Evolutionary conservation across 1,140 invertebrate species (phyloP).

Genomic region (Anthonomus grandis): DNA sequence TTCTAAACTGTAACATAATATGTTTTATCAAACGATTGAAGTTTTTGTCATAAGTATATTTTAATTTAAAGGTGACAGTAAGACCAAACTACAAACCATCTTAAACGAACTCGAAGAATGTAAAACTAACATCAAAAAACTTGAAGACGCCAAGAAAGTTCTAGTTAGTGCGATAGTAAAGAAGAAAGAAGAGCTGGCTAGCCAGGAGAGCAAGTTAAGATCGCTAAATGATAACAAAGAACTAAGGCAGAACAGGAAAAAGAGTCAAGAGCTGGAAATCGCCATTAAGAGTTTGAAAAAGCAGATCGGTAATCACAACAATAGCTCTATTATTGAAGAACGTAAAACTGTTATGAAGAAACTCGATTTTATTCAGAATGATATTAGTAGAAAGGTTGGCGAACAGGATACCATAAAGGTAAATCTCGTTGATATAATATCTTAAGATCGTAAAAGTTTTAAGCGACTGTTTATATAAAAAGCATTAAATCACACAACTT

Average conservation of each 20-base stretch:
- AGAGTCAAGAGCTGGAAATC: conserved; percentile 46
- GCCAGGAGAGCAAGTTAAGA: conserved; percentile 29
- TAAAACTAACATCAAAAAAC: conserved; percentile 19
- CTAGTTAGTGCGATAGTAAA: conserved; percentile 27
- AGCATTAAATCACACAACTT: too few relatives aligned
- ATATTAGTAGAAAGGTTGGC: conserved; percentile 52
- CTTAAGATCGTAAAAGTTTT: too few relatives aligned
- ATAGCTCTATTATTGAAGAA: conserved; percentile 48
- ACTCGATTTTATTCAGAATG: conserved; percentile 50
- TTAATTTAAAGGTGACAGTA: conserved; percentile 18
- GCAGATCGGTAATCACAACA: conserved; percentile 41
- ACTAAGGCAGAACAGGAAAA: conserved; percentile 33
- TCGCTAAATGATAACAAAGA: conserved; percentile 37
- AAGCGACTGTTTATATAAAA: too few relatives aligned
- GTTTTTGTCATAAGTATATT: too few relatives aligned
- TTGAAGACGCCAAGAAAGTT: conserved; percentile 27
- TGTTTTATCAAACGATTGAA: too few relatives aligned
- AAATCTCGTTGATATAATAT: too few relatives aligned
- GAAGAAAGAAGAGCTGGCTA: conserved; percentile 34
- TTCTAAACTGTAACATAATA: too few relatives aligned
- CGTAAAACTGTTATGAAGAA: conserved; percentile 46
- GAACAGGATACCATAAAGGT: conserved; percentile 48
- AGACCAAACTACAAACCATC: conserved; percentile 20
- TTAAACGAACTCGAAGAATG: conserved; percentile 23
- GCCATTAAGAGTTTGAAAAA: conserved; percentile 51